Percentiles rank a stretch among this genome's conserved stretches.
Evolutionary conservation across 1,140 invertebrate species (phyloP).

Genomic region (Drepana arcuata): DNA sequence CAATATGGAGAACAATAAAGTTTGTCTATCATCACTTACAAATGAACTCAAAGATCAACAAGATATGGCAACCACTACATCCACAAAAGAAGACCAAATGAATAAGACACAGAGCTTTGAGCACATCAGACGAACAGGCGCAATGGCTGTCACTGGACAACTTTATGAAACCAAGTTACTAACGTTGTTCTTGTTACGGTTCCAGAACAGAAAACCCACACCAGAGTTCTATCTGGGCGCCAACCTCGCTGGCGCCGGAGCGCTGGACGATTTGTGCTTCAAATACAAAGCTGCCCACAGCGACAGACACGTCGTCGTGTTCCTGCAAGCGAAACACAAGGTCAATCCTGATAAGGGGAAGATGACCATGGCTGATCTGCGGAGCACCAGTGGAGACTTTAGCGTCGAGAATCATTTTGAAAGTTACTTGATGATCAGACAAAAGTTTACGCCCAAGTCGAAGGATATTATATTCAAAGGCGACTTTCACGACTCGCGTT

Average conservation of each 20-base stretch:
- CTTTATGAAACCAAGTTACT: slow-evolving; percentile 11
- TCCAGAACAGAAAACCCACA: neutral
- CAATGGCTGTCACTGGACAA: slow-evolving; percentile 7
- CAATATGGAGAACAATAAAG: no score
- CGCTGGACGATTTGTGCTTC: slow-evolving; percentile 9
- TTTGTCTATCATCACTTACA: no score
- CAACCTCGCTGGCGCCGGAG: slow-evolving; percentile 5
- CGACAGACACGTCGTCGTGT: neutral
- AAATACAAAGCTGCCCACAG: neutral
- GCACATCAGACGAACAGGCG: slow-evolving; percentile 1
- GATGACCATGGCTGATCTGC: slow-evolving; percentile 1
- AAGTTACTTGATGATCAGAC: slow-evolving; percentile 6
- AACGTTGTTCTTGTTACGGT: slow-evolving; percentile 2
- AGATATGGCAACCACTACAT: no score
- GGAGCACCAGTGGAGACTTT: neutral
- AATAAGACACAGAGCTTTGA: no score
- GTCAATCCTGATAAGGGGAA: neutral
- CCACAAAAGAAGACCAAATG: no score
- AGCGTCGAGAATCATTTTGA: slow-evolving; percentile 7
- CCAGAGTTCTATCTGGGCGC: slow-evolving; percentile 5
- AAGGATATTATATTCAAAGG: slow-evolving; percentile 3
- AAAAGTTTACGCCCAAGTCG: neutral
- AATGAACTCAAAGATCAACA: no score
- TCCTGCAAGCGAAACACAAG: slow-evolving; percentile 10
- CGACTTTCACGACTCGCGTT: slow-evolving; percentile 2